Base-by-base conservation (phyloP, 2,888 invertebrate species). In the Aspidiotus destructor region DNA sequence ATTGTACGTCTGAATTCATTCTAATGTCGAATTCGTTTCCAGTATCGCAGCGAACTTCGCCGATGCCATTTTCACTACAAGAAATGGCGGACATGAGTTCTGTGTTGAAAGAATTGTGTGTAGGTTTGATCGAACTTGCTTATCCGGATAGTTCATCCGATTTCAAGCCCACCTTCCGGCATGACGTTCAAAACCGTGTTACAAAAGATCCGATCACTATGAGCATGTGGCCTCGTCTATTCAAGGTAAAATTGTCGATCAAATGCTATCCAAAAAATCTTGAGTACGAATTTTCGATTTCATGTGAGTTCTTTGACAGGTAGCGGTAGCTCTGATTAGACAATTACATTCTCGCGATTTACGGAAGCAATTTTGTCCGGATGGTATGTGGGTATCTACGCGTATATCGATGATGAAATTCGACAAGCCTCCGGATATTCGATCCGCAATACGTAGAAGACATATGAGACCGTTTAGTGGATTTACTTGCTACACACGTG, bases 281-380 rank as follows among this genome's bases (percentile, higher is more conserved):
- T 28, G 5, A 5, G 2, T 28, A 5, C 28, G 5, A 28, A 5
- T 28, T 28, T 28, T 28, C 28, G 28, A 28, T 28, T 28, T 28
- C 28, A 28, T 28, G 28, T 28, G 41, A 42, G 3, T 55, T 55
- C 8, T 11, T n/a, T 6, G 70, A 1, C 73, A 85, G 85, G 83
- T 83, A 70, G 83, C 84, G 53, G 88, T 91, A 5, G 83, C 84
- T n/a, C 80, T 92, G 13, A 79, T 94, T 7, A 84, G 88, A 69
- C 88, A 88, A 73, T 80, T 97, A 70, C 88, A 96, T 79, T 87
- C 86, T 15, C 83, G 97, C 28, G 96, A 98, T 80, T 82, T 88
- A 41, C 83, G 97, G 41, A 82, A 90, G 63, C 83, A 83, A 62
- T 90, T 90, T 75, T 89, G 90, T 74, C 85, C 86, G 0, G 81